A percentile compares a stretch with the other conserved stretches of the same genome.
Evolutionary conservation across 2,113 vertebrate genomes (phyloP).

Genomic region (Panthera uncia): DNA sequence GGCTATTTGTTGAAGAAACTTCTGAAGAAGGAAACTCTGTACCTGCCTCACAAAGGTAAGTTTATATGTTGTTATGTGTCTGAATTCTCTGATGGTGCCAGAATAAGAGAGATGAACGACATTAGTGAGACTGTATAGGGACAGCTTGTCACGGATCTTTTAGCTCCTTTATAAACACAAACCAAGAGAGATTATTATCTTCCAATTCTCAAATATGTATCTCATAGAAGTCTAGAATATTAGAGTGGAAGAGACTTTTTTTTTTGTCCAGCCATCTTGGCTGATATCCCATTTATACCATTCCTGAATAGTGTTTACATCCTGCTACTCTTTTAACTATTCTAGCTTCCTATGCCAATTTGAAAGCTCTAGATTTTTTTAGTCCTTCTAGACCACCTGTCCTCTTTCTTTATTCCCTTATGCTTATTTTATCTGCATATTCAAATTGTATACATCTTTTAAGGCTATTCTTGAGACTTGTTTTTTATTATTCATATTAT

Average conservation of each 20-base stretch:
- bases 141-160: neutral
- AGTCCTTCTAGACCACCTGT: neutral
- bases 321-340: neutral
- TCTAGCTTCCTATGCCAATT: neutral
- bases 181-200: neutral
- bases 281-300: neutral
- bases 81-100: neutral
- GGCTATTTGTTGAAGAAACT: conserved; percentile 78
- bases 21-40: conserved; percentile 81
- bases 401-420: neutral
- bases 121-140: neutral
- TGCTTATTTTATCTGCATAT: conserved; percentile 8
- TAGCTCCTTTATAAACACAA: neutral
- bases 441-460: neutral
- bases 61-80: neutral
- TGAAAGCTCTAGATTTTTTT: neutral
- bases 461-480: neutral
- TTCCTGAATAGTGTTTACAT: conserved; percentile 1
- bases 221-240: conserved; percentile 1
- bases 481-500: neutral
- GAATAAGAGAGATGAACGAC: neutral
- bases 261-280: neutral
- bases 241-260: neutral
- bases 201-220: neutral
- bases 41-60: conserved; percentile 83